Conservation (phyloP, 2,113 vertebrate species). For the Pteropus alecto region DNA sequence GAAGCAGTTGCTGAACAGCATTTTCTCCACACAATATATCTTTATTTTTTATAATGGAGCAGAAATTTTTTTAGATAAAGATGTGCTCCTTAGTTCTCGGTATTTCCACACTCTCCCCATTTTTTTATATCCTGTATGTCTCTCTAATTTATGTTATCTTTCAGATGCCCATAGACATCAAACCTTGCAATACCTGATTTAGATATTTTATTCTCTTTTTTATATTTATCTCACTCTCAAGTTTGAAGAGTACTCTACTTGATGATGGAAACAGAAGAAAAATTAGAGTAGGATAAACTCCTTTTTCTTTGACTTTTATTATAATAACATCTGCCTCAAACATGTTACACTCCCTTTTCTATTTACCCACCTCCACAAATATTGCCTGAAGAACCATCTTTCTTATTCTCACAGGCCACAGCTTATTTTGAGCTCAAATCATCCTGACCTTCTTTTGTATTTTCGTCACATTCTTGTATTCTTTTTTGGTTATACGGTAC, state of each 20-base stretch:
- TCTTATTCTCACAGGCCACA: not conserved
- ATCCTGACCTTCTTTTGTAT: not conserved
- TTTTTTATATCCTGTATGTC: not conserved
- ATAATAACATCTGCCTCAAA: not conserved
- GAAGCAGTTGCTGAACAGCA: not conserved
- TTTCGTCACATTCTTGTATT: not conserved
- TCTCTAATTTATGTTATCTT: constrained; percentile 19
- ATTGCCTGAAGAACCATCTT: not conserved
- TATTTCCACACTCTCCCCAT: not conserved
- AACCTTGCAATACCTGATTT: not conserved
- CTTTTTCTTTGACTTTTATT: not conserved
- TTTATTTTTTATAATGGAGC: not conserved
- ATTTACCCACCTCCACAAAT: not conserved
- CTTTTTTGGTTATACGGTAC: not conserved
- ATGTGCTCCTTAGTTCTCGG: not conserved
- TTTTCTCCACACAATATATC: not conserved
- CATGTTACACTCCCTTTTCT: not conserved
- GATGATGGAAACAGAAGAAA: not conserved
- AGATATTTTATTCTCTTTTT: constrained; percentile 32
- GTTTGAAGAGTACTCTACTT: not conserved
- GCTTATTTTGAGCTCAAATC: not conserved
- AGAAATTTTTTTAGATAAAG: not conserved
- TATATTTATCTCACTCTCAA: not conserved
- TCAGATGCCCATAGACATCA: not conserved
- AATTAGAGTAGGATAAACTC: not conserved